Conservation (phyloP, 2,797 vertebrate species). For the Muscicapa comitata region DNA sequence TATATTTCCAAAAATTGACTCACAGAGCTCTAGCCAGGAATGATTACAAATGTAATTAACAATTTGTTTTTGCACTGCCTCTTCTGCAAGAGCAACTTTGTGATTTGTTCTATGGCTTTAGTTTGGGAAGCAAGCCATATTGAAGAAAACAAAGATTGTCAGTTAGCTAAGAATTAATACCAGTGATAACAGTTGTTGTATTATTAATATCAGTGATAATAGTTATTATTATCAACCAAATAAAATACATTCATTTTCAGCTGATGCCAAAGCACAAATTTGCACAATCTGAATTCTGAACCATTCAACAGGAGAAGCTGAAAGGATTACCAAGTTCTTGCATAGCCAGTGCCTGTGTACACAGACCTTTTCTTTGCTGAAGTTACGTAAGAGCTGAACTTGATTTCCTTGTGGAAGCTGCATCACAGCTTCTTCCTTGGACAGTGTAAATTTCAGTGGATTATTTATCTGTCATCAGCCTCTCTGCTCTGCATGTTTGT, state of each 20-base stretch:
- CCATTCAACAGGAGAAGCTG: neutral
- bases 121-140: neutral
- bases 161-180: neutral
- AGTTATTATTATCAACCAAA: neutral
- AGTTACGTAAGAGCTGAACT: rapidly evolving
- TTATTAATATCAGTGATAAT: neutral
- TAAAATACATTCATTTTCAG: neutral
- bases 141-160: neutral
- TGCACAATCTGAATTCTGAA: neutral
- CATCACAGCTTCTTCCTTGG: neutral
- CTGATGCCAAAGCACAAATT: neutral
- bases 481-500: neutral
- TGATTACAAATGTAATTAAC: slow-evolving; percentile 47
- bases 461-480: neutral
- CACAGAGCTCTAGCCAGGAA: neutral
- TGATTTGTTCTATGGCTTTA: neutral
- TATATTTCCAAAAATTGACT: slow-evolving; percentile 49
- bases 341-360: neutral
- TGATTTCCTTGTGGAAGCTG: neutral
- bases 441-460: neutral
- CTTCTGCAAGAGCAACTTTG: neutral
- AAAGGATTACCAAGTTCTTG: neutral
- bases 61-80: slow-evolving; percentile 2
- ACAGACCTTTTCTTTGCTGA: neutral
- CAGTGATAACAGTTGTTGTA: neutral